Percentiles rank a stretch among this genome's conserved stretches.
Evolutionary conservation across 2,888 invertebrate genomes (phyloP).

Genomic region (Netelia melanura): DNA sequence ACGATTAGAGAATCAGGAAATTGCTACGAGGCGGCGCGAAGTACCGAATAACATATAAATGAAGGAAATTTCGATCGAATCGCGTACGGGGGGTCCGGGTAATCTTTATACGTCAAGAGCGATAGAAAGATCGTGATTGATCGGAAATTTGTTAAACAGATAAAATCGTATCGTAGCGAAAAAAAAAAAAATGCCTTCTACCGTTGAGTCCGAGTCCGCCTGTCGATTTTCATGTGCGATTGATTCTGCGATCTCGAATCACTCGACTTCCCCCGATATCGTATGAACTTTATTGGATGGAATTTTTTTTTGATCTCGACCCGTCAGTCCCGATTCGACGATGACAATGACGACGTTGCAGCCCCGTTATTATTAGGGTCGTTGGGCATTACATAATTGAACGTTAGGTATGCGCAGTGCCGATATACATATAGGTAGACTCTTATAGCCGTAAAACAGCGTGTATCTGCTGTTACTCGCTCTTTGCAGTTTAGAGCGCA

Average conservation of each 20-base stretch:
- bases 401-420: slow-evolving; percentile 62
- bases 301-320: slow-evolving; percentile 21
- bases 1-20: slow-evolving; percentile 18
- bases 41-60: slow-evolving; percentile 42
- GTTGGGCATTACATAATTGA: slow-evolving; percentile 66
- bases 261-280: not conserved
- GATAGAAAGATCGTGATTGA: too few relatives aligned
- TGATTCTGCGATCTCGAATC: not conserved
- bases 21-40: slow-evolving; percentile 30
- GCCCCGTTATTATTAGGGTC: slow-evolving; percentile 65
- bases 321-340: slow-evolving; percentile 54
- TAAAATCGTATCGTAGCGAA: too few relatives aligned
- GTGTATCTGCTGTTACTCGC: slow-evolving; percentile 33
- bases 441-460: slow-evolving; percentile 47
- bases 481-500: slow-evolving; percentile 43
- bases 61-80: slow-evolving; percentile 17
- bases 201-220: too few relatives aligned
- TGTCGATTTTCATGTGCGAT: too few relatives aligned
- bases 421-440: slow-evolving; percentile 23
- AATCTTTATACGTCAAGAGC: too few relatives aligned
- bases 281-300: not conserved
- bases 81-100: too few relatives aligned
- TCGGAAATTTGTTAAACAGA: too few relatives aligned
- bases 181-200: too few relatives aligned
- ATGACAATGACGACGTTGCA: slow-evolving; percentile 51